Conservation (phyloP, 2,113 vertebrate species). For the Oryzias melastigma region DNA sequence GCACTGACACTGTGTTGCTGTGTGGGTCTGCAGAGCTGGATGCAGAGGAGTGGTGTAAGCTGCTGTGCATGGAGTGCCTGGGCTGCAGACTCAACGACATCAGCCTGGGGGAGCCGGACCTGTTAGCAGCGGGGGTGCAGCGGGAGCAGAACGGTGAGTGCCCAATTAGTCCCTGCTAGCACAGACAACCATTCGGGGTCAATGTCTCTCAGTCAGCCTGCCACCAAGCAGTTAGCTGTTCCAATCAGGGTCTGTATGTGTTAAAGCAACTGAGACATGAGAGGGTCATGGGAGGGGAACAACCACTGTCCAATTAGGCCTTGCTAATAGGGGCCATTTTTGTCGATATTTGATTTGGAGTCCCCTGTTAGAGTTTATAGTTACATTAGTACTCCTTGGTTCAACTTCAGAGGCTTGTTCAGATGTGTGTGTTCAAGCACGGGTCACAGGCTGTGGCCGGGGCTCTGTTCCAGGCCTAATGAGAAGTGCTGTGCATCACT, state of each 20-base stretch:
- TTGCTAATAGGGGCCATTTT: conserved; percentile 52
- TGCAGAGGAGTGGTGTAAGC: conserved; percentile 98
- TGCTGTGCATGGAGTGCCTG: conserved; percentile 94
- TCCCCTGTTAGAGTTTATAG: conserved; percentile 25
- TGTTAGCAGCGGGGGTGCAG: conserved; percentile 96
- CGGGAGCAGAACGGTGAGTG: conserved; percentile 95
- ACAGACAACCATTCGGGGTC: conserved; percentile 59
- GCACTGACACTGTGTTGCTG: conserved; percentile 33
- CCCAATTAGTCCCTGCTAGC: conserved; percentile 69
- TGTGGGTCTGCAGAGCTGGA: conserved; percentile 84
- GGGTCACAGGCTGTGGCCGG: conserved; percentile 68
- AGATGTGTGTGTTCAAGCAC: conserved; percentile 35
- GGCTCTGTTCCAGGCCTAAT: conserved; percentile 72
- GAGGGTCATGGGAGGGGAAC: conserved; percentile 54
- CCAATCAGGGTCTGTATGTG: conserved; percentile 39
- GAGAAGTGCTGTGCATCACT: conserved; percentile 76
- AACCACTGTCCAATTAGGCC: conserved; percentile 63
- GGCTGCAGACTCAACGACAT: conserved; percentile 95
- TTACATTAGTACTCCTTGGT: conserved; percentile 34
- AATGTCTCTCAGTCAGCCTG: conserved; percentile 44
- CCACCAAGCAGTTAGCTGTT: conserved; percentile 35
- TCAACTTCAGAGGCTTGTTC: conserved; percentile 34
- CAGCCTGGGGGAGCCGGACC: conserved; percentile 96
- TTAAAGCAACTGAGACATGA: conserved; percentile 54
- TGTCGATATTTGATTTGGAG: conserved; percentile 52